phyloP scores from a whole-genome alignment of 2,888 invertebrate genomes.

The Pseudococcus longispinus region DNA sequence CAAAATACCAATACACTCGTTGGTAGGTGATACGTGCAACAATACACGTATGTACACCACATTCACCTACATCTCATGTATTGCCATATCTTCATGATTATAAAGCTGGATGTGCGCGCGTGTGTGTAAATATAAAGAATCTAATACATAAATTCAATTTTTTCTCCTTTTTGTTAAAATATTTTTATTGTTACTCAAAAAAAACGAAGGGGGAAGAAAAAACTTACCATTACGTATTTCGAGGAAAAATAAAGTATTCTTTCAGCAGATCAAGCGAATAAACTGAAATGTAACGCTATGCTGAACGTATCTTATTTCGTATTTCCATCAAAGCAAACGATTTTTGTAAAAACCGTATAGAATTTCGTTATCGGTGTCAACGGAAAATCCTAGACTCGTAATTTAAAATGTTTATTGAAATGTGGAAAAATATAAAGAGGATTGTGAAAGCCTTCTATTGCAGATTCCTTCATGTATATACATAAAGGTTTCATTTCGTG shows the following conservation, averaged over 20 bases:
- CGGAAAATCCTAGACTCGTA: conserved; percentile 38
- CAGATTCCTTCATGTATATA: conserved; percentile 50
- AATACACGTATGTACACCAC: background rate
- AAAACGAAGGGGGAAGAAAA: background rate
- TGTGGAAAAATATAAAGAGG: conserved; percentile 52
- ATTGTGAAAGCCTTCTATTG: conserved; percentile 40
- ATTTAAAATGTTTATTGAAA: conserved; percentile 52
- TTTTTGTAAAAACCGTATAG: conserved; percentile 26
- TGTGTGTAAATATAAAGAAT: background rate
- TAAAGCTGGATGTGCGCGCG: background rate
- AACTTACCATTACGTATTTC: conserved; percentile 1
- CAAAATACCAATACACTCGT: no score
- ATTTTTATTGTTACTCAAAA: conserved; percentile 21
- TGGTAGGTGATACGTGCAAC: background rate
- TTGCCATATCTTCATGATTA: background rate
- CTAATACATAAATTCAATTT: conserved; percentile 11
- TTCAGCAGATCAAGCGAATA: conserved; percentile 31
- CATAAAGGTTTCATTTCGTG: conserved; percentile 44
- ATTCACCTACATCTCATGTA: background rate
- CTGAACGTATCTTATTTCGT: conserved; percentile 34
- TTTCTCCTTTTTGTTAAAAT: background rate
- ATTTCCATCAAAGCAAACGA: conserved; percentile 34
- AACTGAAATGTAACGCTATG: conserved; percentile 34
- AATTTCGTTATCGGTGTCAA: conserved; percentile 34
- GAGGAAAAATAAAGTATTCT: conserved; percentile 20